A percentile compares a stretch with the other conserved stretches of the same genome.
phyloP scores from a whole-genome alignment of 2,888 invertebrate genomes.

The Nomada goodeniana region DNA sequence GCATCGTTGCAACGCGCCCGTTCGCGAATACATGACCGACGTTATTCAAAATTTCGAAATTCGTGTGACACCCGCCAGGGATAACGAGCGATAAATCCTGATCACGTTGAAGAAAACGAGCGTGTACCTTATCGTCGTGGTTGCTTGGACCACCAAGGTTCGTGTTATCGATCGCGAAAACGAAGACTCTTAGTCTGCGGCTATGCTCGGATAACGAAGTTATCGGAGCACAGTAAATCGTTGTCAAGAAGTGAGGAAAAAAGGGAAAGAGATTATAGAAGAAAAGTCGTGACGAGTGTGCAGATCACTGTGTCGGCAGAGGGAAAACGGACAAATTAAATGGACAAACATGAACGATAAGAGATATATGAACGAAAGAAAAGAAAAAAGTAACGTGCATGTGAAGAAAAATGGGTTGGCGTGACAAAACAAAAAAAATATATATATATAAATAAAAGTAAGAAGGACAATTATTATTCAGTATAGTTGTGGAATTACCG shows the following conservation, averaged over 20 bases:
- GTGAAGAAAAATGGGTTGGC: conserved; percentile 10
- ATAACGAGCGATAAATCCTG: conserved; percentile 1
- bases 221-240: conserved; percentile 20
- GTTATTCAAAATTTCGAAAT: background rate
- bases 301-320: background rate
- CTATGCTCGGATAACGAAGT: conserved; percentile 15
- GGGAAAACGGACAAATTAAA: background rate
- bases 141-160: background rate
- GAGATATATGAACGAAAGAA: background rate
- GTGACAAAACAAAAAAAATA: conserved; percentile 6
- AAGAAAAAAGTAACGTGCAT: background rate
- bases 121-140: conserved; percentile 1
- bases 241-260: conserved; percentile 23
- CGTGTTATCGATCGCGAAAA: conserved; percentile 22
- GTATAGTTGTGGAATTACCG: conserved; percentile 52
- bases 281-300: conserved; percentile 13
- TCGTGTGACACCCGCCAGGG: background rate
- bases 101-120: conserved; percentile 6
- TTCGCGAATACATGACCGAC: background rate
- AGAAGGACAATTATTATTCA: conserved; percentile 29
- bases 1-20: too few species aligned
- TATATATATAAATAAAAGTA: background rate
- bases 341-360: background rate
- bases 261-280: conserved; percentile 8
- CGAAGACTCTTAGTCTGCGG: conserved; percentile 5